These are phyloP conservation scores for Papio anubis DNA, from an alignment of 2,113 vertebrate species.

Conservation along the genomic window DNA sequence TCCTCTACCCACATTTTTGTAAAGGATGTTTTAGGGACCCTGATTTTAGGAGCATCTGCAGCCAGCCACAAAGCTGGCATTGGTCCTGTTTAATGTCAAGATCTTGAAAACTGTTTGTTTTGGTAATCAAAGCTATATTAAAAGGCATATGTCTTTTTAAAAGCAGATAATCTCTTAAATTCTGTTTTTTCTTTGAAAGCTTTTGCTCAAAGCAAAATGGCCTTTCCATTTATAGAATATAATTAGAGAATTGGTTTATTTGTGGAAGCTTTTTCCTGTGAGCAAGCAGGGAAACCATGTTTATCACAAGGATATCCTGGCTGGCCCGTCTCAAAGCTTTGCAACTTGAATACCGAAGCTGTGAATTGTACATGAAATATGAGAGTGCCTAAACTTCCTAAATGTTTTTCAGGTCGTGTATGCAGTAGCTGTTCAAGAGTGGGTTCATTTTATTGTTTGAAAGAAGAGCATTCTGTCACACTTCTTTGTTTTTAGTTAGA, in stretches of 20 bases:
- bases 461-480: background rate
- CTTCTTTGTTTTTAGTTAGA: conserved; percentile 44
- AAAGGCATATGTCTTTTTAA: background rate
- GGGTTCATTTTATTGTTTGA: conserved; percentile 43
- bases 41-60: background rate
- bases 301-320: conserved; percentile 49
- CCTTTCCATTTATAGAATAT: background rate
- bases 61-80: background rate
- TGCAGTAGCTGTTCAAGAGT: background rate
- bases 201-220: conserved; percentile 36
- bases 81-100: background rate
- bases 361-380: background rate
- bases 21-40: background rate
- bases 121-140: background rate
- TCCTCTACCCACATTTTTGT: background rate
- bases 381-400: background rate
- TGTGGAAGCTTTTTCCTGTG: conserved; percentile 7
- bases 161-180: background rate
- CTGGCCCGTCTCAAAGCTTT: background rate
- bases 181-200: conserved; percentile 17
- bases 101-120: background rate
- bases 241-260: conserved; percentile 20
- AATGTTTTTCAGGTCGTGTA: background rate
- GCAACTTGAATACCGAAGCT: background rate
- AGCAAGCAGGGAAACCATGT: background rate